Evolutionary conservation across 2,888 invertebrate genomes (phyloP).

Genomic region (Drosophila paranaensis): DNA sequence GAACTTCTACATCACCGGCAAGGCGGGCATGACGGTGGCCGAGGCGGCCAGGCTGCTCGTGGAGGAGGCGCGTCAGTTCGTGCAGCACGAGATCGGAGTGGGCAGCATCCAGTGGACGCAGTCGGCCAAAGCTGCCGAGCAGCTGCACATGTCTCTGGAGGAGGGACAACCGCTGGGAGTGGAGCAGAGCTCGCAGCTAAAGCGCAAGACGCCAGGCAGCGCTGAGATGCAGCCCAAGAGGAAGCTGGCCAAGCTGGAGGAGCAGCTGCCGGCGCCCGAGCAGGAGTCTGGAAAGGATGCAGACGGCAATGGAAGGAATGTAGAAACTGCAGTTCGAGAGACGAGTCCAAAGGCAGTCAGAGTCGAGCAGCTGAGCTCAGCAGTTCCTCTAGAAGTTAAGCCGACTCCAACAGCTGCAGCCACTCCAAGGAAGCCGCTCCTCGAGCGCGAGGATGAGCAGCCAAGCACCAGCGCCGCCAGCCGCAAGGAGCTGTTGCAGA

Average conservation of each 20-base stretch:
- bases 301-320: not conserved
- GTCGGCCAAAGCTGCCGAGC: not conserved
- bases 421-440: conserved; percentile 1
- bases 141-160: conserved; percentile 63
- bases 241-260: conserved; percentile 36
- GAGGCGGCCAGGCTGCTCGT: conserved; percentile 93
- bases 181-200: conserved; percentile 5
- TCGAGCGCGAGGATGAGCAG: conserved; percentile 24
- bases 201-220: conserved; percentile 39
- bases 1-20: conserved; percentile 92
- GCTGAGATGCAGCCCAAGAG: not conserved
- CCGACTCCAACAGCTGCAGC: not conserved
- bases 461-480: conserved; percentile 61
- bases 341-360: not conserved
- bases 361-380: not conserved
- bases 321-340: not conserved
- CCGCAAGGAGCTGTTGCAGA: conserved; percentile 55
- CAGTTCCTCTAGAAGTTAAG: not conserved
- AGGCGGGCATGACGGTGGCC: conserved; percentile 90
- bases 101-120: conserved; percentile 89
- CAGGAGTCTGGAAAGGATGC: not conserved
- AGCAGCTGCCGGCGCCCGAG: not conserved
- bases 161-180: conserved; percentile 15
- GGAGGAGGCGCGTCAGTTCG: conserved; percentile 89
- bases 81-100: conserved; percentile 90